phyloP scores from a whole-genome alignment of 1,140 invertebrate genomes.

The Caerostris extrusa region DNA sequence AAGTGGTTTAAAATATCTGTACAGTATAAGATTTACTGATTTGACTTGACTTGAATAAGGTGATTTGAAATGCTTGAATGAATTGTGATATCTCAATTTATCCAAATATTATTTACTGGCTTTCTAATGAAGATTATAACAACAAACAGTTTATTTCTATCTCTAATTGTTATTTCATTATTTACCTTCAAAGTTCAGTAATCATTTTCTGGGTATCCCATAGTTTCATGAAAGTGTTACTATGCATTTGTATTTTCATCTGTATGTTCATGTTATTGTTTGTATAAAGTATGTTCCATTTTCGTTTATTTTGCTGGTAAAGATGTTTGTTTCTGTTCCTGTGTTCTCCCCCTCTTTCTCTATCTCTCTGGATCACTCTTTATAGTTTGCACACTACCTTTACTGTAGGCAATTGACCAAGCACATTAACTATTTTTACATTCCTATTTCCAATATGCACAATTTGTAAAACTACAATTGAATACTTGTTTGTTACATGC shows the following conservation, averaged over 20 bases:
- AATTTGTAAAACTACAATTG: constrained; percentile 66
- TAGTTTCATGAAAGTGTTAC: background rate
- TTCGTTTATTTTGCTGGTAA: background rate
- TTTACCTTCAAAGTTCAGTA: no score
- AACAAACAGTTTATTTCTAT: no score
- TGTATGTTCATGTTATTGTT: background rate
- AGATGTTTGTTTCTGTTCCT: background rate
- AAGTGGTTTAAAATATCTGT: no score
- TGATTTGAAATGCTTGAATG: no score
- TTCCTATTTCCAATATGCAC: constrained; percentile 61
- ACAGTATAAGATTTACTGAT: no score
- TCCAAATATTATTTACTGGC: no score
- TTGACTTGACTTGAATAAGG: no score
- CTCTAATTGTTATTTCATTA: no score
- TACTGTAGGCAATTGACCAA: constrained; percentile 65
- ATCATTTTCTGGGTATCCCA: background rate
- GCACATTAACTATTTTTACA: constrained; percentile 76
- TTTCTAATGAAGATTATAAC: no score
- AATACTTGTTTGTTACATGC: constrained; percentile 57
- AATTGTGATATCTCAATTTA: no score
- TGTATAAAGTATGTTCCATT: background rate
- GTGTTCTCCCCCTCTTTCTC: no score
- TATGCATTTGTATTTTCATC: background rate
- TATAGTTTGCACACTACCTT: constrained; percentile 35
- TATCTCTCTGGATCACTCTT: background rate